These are phyloP conservation scores for Urocolius indicus DNA, from an alignment of 2,113 vertebrate species.

Conservation along the genomic window DNA sequence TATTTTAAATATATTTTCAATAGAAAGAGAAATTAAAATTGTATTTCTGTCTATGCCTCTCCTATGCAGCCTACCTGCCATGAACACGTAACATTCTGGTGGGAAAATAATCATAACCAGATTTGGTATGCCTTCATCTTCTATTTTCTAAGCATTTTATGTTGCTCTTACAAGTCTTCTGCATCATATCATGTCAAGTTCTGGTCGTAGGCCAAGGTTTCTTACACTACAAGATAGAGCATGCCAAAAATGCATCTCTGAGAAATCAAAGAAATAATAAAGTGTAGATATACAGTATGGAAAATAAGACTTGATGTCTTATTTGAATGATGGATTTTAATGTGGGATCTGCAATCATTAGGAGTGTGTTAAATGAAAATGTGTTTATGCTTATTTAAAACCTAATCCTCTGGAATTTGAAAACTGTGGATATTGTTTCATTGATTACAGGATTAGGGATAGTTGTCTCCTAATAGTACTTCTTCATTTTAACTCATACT, in stretches of 20 bases:
- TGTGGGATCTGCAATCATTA: neutral
- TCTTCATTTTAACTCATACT: neutral
- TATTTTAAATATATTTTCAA: neutral
- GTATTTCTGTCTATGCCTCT: neutral
- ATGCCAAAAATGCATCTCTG: neutral
- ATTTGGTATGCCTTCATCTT: slow-evolving; percentile 59
- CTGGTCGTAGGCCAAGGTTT: slow-evolving; percentile 6
- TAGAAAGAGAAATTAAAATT: neutral
- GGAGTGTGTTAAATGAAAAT: neutral
- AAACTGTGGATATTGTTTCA: neutral
- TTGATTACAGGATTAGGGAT: neutral
- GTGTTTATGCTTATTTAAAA: neutral
- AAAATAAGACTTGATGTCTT: neutral
- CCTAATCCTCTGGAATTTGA: neutral
- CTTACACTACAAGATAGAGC: neutral
- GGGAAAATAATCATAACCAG: slow-evolving; percentile 51
- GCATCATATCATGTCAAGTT: neutral
- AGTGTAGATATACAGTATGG: neutral
- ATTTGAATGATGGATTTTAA: neutral
- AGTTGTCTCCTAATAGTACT: neutral
- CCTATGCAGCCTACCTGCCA: neutral
- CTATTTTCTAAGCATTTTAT: slow-evolving; percentile 46
- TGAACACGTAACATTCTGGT: neutral
- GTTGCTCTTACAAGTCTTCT: neutral
- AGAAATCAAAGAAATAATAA: neutral